Evolutionary conservation across 2,113 vertebrate genomes (phyloP), one percentile per base, ranked within the genome.

Genomic region (Scomber scombrus): DNA sequence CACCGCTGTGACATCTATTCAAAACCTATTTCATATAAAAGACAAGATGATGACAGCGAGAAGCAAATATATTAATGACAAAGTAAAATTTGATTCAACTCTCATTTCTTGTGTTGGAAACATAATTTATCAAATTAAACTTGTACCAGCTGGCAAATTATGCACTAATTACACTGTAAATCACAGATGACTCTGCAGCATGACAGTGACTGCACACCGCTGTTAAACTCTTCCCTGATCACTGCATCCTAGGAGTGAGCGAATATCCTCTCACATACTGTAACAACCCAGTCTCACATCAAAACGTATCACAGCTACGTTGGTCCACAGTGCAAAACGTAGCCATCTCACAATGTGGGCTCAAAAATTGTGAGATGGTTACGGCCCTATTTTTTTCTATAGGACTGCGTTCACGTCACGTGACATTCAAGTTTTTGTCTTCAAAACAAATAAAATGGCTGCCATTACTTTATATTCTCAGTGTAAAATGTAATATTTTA

Each of bases 121-220:
- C 66, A 78, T 79, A 89, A 91, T 88, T 93, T 74, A 88, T 94
- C 80, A 86, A 85, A 91, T 88, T 78, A 90, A 91, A 82, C 85
- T 73, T 81, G 64, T 71, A 87, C 56, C 91, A 94, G 90, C 88
- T 94, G 93, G 92, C 80, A 90, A 88, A 93, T 94, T 88, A 93
- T 84, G 84, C 85, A 85, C 73, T 89, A 91, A 90, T 93, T 94
- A 91, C 88, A 89, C 82, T 86, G 88, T 86, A 91, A 91, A 90
- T 93, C 93, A 88, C 87, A 88, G 83, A 90, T 84, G 89, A 88
- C 88, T 89, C 81, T 90, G 82, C 87, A 63, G 85, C 91, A 86
- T 90, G 92, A 91, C 92, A 91, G 90, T 91, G 86, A 90, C 88
- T 88, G 88, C 89, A 80, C 86, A 77, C 57, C 19, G 40, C 82